phyloP scores from a whole-genome alignment of 2,888 invertebrate species.

The Apotomis turbidana region DNA sequence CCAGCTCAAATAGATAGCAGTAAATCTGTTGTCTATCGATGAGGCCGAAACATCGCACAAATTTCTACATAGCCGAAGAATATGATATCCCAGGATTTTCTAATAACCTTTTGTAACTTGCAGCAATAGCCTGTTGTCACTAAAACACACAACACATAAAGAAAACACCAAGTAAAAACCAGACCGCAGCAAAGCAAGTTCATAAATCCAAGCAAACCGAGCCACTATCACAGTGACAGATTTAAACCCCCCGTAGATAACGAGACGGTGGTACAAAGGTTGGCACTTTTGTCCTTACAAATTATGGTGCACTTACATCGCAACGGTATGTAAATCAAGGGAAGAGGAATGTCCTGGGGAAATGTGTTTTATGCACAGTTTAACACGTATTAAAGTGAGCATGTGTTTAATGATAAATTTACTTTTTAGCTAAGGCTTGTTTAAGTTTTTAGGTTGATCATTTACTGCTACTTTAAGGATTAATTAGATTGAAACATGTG shows the following conservation, averaged over 20 bases:
- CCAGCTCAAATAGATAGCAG: no score
- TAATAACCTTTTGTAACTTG: no score
- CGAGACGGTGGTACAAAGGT: slow-evolving; percentile 39
- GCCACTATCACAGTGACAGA: slow-evolving; percentile 39
- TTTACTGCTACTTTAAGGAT: no score
- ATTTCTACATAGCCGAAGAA: no score
- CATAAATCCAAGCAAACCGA: slow-evolving; percentile 37
- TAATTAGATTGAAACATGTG: no score
- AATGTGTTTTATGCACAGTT: slow-evolving; percentile 28
- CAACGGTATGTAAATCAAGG: slow-evolving; percentile 34
- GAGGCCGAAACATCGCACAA: no score
- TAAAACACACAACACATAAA: neutral
- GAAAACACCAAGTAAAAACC: slow-evolving; percentile 31
- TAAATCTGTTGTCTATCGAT: no score
- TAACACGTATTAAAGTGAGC: slow-evolving; percentile 14
- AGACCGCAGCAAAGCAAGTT: slow-evolving; percentile 30
- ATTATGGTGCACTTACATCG: slow-evolving; percentile 38
- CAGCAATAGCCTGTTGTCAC: no score
- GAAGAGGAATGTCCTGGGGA: slow-evolving; percentile 25
- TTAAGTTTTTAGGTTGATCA: no score
- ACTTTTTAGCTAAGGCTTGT: neutral
- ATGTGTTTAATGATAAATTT: neutral
- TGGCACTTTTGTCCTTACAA: slow-evolving; percentile 42
- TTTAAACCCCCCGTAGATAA: slow-evolving; percentile 41
- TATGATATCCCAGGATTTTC: no score